phyloP scores from a whole-genome alignment of 2,888 invertebrate species.

The Chrysolina haemoptera region DNA sequence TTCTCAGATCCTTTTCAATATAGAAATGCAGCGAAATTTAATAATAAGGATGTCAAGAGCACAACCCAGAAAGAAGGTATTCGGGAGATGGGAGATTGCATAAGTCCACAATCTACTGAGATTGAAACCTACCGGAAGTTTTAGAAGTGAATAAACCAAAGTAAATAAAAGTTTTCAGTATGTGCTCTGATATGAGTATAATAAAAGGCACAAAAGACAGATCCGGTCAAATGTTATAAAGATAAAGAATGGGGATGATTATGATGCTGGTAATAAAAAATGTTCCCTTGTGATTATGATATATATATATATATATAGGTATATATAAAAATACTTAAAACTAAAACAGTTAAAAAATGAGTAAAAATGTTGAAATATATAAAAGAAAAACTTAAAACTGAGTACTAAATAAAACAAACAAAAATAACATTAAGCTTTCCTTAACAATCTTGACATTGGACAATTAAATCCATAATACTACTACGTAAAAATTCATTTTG shows the following conservation, averaged over 20 bases:
- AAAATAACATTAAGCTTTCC: too few relatives aligned
- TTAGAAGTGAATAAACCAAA: slow-evolving; percentile 10
- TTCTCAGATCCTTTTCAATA: neutral
- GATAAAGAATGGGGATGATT: neutral
- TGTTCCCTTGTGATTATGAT: neutral
- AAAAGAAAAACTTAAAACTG: too few relatives aligned
- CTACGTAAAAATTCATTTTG: too few relatives aligned
- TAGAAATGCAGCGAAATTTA: slow-evolving; percentile 25
- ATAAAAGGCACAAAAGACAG: neutral
- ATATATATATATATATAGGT: too few relatives aligned
- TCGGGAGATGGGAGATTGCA: neutral
- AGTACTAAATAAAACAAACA: too few relatives aligned
- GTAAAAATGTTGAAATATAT: too few relatives aligned
- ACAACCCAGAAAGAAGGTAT: neutral
- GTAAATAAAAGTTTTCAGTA: slow-evolving; percentile 16
- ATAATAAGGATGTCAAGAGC: slow-evolving; percentile 40
- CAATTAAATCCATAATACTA: too few relatives aligned
- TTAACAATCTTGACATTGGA: too few relatives aligned
- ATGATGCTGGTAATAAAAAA: slow-evolving; percentile 4
- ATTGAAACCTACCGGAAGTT: neutral
- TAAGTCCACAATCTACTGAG: slow-evolving; percentile 4
- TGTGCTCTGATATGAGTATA: slow-evolving; percentile 8
- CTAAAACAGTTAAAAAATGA: too few relatives aligned
- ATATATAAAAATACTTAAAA: too few relatives aligned
- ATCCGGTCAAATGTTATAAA: neutral